phyloP scores from a whole-genome alignment of 2,113 vertebrate species.

The Suncus etruscus region DNA sequence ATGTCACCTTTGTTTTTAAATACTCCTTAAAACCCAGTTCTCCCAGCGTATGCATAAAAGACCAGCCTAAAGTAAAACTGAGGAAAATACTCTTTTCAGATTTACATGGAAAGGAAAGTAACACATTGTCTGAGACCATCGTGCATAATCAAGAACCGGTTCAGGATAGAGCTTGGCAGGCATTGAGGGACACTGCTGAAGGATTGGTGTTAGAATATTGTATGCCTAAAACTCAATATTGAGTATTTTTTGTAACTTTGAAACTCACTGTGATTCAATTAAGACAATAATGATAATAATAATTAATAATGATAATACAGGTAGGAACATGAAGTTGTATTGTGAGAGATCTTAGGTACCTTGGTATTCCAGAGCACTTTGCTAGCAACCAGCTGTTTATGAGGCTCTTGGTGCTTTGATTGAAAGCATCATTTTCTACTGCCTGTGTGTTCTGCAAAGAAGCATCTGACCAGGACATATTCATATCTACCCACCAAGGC shows the following conservation, averaged over 20 bases:
- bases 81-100: background rate
- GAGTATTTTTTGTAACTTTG: too few relatives aligned
- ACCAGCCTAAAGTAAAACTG: background rate
- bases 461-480: background rate
- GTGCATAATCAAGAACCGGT: background rate
- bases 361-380: background rate
- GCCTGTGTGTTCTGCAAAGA: background rate
- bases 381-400: background rate
- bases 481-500: background rate
- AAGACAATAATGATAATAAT: too few relatives aligned
- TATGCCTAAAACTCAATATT: too few relatives aligned
- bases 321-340: background rate
- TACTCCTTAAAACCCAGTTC: background rate
- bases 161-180: background rate
- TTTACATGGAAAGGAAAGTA: background rate
- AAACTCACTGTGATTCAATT: too few relatives aligned
- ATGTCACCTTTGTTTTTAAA: constrained; percentile 19
- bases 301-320: too few relatives aligned
- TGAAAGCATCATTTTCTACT: constrained; percentile 1
- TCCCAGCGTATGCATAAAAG: background rate
- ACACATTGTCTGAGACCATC: background rate
- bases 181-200: background rate
- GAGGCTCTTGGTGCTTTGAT: background rate
- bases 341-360: background rate
- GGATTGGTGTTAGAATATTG: too few relatives aligned